Base-by-base conservation (phyloP, 2,113 vertebrate genomes). In the Alaudala cheleensis region DNA sequence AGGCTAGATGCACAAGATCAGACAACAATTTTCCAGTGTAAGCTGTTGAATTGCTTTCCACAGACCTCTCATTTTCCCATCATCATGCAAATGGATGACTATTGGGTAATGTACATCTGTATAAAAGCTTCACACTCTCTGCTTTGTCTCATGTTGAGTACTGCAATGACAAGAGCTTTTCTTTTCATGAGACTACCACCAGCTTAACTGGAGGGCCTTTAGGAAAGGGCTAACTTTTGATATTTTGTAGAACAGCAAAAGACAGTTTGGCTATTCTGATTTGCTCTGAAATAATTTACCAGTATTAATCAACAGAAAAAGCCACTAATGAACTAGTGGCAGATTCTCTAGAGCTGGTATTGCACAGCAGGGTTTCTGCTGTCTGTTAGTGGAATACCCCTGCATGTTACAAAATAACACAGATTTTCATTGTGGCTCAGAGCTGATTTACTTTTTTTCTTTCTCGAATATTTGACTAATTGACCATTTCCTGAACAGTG, bases 11-110 rank as follows among this genome's bases (percentile, higher is more conserved):
- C 42, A 28, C n/a, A 29, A 34, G 62, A 69, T 66, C 78, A 78
- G 81, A 92, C 50, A 89, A 73, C 45, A 79, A 6, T 94, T 95
- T 95, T 87, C 81, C 74, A 72, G 61, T 66, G 77, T 34, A 65
- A 81, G 49, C 54, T 93, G 77, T 74, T 88, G 93, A 82, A 82
- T n/a, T 88, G 26, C 47, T 92, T 96, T 96, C 79, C 78, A 60
- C 1, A 6, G 31, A 26, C 57, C 33, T 72, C 64, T 64, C 66
- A 49, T 93, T 92, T 93, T 78, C 90, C 62, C 40, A 67, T 74
- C 88, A 54, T 70, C 61, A 65, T 84, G 90, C 58, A 95, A 96
- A 95, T 81, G 60, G 80, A 22, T 90, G 73, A 62, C 73, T 87
- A 17, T 51, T 90, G 66, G 45, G 20, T 94, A 80, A 88, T 17